A percentile compares a stretch with the other conserved stretches of the same genome.
phyloP scores from a whole-genome alignment of 2,797 vertebrate genomes.

The Mallotus villosus region DNA sequence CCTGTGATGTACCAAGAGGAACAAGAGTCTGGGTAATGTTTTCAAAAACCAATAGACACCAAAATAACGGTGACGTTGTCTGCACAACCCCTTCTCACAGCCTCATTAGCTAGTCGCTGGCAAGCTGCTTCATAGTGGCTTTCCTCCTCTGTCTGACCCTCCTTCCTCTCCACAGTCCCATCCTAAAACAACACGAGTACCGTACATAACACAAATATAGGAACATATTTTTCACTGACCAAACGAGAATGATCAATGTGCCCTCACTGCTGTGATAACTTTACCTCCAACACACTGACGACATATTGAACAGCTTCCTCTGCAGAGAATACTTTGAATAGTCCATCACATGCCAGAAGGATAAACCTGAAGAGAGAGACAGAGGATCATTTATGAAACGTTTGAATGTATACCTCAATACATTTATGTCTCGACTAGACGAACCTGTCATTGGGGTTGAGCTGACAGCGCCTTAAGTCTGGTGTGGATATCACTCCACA shows the following conservation, averaged over 20 bases:
- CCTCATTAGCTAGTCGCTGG: conserved; percentile 88
- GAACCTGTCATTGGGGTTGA: conserved; percentile 87
- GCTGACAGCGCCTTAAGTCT: conserved; percentile 88
- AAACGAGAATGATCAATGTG: not conserved
- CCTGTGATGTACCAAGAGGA: not conserved
- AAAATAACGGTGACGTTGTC: conserved; percentile 95
- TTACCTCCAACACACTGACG: not conserved
- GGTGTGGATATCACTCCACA: conserved; percentile 92
- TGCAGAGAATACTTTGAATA: conserved; percentile 1
- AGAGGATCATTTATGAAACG: conserved; percentile 12
- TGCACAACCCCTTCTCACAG: conserved; percentile 88
- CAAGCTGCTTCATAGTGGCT: conserved; percentile 82
- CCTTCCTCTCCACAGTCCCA: conserved; percentile 68
- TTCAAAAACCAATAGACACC: conserved; percentile 82
- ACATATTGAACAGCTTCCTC: not conserved
- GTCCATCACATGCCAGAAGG: not conserved
- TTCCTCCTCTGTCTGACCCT: conserved; percentile 71
- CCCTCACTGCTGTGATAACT: not conserved
- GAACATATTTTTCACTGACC: no score
- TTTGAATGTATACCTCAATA: not conserved
- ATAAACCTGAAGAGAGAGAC: not conserved
- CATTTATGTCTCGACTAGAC: not conserved
- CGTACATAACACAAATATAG: not conserved
- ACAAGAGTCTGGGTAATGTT: not conserved
- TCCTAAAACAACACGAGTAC: conserved; percentile 65